These are phyloP conservation scores for Cenopis cana DNA, from an alignment of 2,888 invertebrate species.

Conservation along the genomic window DNA sequence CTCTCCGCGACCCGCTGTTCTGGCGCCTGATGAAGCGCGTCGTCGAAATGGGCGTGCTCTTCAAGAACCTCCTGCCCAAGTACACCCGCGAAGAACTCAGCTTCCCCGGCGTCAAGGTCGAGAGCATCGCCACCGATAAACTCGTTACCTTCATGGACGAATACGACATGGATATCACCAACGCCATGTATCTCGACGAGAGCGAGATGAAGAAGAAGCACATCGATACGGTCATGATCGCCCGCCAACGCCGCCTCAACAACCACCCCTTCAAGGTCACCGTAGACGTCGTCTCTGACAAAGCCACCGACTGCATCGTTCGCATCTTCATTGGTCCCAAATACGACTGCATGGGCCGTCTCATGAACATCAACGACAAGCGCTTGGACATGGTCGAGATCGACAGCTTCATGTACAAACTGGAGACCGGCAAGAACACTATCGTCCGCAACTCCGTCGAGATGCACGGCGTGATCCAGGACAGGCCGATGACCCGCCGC, in stretches of 20 bases:
- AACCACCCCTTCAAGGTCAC: constrained; percentile 87
- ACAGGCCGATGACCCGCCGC: constrained; percentile 80
- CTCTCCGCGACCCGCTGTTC: constrained; percentile 90
- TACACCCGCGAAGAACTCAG: constrained; percentile 86
- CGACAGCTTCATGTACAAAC: constrained; percentile 84
- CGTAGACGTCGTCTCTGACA: constrained; percentile 84
- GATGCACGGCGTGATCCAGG: constrained; percentile 86
- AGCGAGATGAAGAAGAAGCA: constrained; percentile 78
- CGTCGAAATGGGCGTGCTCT: constrained; percentile 82
- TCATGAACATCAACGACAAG: constrained; percentile 78
- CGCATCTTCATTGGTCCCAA: constrained; percentile 90
- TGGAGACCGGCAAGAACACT: constrained; percentile 88
- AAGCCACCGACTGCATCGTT: constrained; percentile 85
- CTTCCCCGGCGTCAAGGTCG: constrained; percentile 87
- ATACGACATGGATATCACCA: constrained; percentile 87
- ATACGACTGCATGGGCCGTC: constrained; percentile 87
- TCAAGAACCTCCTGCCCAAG: constrained; percentile 84
- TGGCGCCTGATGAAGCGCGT: constrained; percentile 88
- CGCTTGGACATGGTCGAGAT: constrained; percentile 78
- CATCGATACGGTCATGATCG: constrained; percentile 79
- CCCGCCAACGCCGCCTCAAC: constrained; percentile 87
- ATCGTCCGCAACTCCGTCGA: constrained; percentile 89
- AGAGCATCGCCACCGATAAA: constrained; percentile 86
- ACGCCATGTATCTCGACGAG: constrained; percentile 83
- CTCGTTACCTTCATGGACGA: constrained; percentile 89